Evolutionary conservation across 2,113 vertebrate species (phyloP).

Genomic region (Physeter macrocephalus): DNA sequence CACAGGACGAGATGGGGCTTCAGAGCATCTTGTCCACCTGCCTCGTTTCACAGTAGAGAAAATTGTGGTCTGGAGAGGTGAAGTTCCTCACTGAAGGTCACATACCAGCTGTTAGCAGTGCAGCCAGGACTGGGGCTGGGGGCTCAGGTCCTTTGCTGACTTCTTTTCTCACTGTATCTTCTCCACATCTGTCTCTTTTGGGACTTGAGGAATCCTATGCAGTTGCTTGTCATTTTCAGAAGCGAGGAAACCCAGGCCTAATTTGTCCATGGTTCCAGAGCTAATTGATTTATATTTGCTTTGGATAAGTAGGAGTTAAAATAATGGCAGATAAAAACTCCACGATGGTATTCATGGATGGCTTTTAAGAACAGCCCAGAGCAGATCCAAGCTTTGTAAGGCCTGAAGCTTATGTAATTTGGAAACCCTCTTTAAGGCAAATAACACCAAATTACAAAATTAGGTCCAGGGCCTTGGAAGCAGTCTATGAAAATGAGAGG

Average conservation of each 20-base stretch:
- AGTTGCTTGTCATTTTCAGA: neutral
- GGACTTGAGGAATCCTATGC: neutral
- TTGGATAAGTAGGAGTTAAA: neutral
- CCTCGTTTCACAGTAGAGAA: neutral
- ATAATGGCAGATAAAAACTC: neutral
- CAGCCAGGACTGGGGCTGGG: no score
- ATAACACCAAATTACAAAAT: neutral
- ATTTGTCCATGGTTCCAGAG: neutral
- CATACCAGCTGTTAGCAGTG: accelerated
- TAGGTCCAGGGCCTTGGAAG: neutral
- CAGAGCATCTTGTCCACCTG: neutral
- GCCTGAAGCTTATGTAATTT: neutral
- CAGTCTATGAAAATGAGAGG: neutral
- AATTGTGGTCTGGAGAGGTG: neutral
- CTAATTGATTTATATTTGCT: neutral
- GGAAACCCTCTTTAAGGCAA: neutral
- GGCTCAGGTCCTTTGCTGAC: neutral
- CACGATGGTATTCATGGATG: neutral
- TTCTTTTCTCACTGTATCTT: neutral
- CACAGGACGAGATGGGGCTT: neutral
- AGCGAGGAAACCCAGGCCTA: neutral
- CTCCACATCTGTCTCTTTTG: neutral
- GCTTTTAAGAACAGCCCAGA: neutral
- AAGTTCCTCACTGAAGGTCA: neutral
- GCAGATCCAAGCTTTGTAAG: neutral